Conservation (phyloP, 2,113 vertebrate species). For the Chloroceryle aenea region DNA sequence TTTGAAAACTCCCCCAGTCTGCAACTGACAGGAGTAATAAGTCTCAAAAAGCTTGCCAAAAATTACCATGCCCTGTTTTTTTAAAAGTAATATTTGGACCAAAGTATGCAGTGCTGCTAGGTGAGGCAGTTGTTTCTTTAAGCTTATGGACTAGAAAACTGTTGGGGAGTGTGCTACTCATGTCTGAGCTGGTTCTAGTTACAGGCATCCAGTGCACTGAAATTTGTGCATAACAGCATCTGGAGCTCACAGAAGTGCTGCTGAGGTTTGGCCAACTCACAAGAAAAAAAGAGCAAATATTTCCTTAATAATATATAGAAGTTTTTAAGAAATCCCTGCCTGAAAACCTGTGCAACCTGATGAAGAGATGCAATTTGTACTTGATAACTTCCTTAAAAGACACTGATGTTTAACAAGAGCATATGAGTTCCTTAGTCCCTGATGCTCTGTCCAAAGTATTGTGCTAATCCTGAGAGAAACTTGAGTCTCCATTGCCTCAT, state of each 20-base stretch:
- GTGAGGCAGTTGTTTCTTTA: conserved; percentile 55
- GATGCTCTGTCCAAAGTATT: not conserved
- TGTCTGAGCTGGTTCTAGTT: conserved; percentile 37
- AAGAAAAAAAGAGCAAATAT: not conserved
- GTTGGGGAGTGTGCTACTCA: conserved; percentile 35
- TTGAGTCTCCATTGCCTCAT: not conserved
- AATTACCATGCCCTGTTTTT: not conserved
- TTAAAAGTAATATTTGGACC: not conserved
- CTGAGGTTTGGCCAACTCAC: not conserved
- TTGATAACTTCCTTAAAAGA: not conserved
- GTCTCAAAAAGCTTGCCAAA: conserved; percentile 20
- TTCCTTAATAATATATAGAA: not conserved
- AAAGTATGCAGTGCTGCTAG: conserved; percentile 12
- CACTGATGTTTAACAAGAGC: not conserved
- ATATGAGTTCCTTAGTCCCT: not conserved
- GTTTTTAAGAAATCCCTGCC: not conserved
- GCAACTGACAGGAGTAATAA: not conserved
- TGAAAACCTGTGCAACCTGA: not conserved
- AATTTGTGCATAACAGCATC: not conserved
- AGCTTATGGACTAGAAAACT: conserved; percentile 27
- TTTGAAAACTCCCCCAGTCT: not conserved
- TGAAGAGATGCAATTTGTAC: not conserved
- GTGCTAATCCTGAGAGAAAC: not conserved
- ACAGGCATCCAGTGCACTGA: not conserved
- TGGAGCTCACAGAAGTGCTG: not conserved